A percentile compares a stretch with the other conserved stretches of the same genome.
phyloP scores from a whole-genome alignment of 2,113 vertebrate species.

The Chaetorhynchus papuensis region DNA sequence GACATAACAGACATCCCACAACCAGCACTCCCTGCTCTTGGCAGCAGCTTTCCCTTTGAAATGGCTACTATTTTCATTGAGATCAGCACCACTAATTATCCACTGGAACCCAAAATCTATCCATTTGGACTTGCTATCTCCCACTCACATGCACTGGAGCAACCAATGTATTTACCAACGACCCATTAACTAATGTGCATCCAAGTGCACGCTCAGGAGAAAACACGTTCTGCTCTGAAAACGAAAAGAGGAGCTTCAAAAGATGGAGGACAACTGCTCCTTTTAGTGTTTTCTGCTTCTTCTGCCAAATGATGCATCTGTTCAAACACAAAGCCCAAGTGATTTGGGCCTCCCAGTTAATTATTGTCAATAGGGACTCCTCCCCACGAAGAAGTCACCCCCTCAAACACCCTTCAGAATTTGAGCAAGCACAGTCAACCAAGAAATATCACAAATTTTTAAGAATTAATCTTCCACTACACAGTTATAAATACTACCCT shows the following conservation, averaged over 20 bases:
- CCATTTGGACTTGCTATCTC: neutral
- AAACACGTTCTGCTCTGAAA: neutral
- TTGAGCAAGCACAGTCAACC: neutral
- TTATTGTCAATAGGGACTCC: neutral
- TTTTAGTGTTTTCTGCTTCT: neutral
- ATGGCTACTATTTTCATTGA: neutral
- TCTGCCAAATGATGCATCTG: neutral
- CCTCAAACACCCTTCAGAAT: neutral
- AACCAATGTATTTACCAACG: neutral
- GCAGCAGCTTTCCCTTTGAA: neutral
- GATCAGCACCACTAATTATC: neutral
- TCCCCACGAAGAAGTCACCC: neutral
- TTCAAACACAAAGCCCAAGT: neutral
- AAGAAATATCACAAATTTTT: neutral
- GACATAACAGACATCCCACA: accelerated
- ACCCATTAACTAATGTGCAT: neutral
- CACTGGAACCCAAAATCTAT: neutral
- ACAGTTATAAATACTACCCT: neutral
- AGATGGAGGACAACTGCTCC: neutral
- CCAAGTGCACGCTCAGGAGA: neutral
- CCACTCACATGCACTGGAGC: neutral
- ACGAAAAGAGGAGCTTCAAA: neutral
- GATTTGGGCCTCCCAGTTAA: neutral
- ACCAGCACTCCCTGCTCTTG: neutral
- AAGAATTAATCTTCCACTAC: neutral